A percentile compares a stretch with the other conserved stretches of the same genome.
Evolutionary conservation across 92 coral and sea anemone species (phyloP).

Genomic region (Galaxea fascicularis): DNA sequence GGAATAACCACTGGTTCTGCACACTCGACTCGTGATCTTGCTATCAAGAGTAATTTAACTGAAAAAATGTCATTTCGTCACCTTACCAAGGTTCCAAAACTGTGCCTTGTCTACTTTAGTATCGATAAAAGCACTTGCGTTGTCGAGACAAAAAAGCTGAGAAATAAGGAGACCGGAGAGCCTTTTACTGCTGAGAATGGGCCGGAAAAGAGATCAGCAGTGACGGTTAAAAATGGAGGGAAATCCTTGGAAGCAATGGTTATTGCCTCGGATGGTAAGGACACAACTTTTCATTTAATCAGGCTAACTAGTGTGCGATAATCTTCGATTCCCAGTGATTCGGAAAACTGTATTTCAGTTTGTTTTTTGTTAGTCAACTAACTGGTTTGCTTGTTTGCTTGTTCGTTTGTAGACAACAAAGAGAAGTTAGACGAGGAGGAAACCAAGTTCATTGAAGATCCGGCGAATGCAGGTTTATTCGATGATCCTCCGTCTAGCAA

Average conservation of each 20-base stretch:
- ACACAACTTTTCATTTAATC: conserved; percentile 5
- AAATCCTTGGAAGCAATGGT: conserved; percentile 45
- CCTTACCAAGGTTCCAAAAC: conserved; percentile 48
- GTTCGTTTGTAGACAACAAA: background rate
- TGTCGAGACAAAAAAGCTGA: conserved; percentile 24
- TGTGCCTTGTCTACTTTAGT: conserved; percentile 44
- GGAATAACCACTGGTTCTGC: too few species aligned
- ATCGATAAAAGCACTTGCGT: too few species aligned
- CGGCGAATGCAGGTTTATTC: conserved; percentile 19
- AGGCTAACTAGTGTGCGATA: background rate
- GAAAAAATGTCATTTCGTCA: conserved; percentile 26
- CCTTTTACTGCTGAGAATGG: conserved; percentile 32
- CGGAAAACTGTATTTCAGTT: background rate
- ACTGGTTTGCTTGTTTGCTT: background rate
- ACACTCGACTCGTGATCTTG: too few species aligned
- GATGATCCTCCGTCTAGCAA: background rate
- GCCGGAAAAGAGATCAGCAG: conserved; percentile 32
- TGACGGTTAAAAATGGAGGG: conserved; percentile 33
- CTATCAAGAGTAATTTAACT: too few species aligned
- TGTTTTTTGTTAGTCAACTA: background rate
- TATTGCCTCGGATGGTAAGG: conserved; percentile 45
- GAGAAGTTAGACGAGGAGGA: conserved; percentile 8
- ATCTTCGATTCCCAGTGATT: background rate
- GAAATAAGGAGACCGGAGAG: conserved; percentile 40
- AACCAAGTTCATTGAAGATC: conserved; percentile 17